Evolutionary conservation across 2,113 vertebrate species (phyloP), one percentile per base, ranked within the genome.

Genomic region (Atractosteus spatula): DNA sequence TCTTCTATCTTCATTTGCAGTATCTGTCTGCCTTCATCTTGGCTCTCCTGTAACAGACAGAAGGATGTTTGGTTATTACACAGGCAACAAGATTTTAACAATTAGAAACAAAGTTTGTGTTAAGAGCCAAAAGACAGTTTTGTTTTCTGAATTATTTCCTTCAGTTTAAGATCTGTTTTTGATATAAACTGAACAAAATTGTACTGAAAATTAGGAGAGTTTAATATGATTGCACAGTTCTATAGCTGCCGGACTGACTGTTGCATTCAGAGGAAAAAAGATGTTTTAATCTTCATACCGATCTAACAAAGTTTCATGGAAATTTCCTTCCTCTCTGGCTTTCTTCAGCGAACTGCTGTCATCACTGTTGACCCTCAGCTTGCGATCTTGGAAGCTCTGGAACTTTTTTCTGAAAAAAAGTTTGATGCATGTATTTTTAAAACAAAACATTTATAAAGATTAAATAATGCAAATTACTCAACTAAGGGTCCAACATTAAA

Each of bases 21-120:
- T 99, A 99, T 85, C 97, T 83, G 80, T 98, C 96, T 0, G 97
- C 96, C 90, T 99, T 99, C 94, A 98, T 90, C 89, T 97, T 96
- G 79, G 95, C 89, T 92, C 97, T 95, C 94, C 97, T 99, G 75
- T 55, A 87, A 69, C 78, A 57, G 77, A 84, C 54, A 78, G 56
- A 78, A 8, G 29, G 29, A 29, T 29, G 29, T 29, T 29, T 29
- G 29, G 29, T 29, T 29, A 29, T 29, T 29, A 29, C 29, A 29
- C 29, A 2, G 29, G 29, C 29, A 29, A 2, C 29, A 29, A 29
- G 29, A 29, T 29, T 29, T 29, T 29, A 29, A 29, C 29, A 29
- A 29, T 29, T 29, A 29, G 29, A 29, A 29, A 29, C 29, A 29
- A 29, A 29, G 29, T 29, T 29, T 29, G 29, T 29, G 29, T 29